Conservation (phyloP, 1,140 invertebrate genomes). For the Platyura marginata region DNA sequence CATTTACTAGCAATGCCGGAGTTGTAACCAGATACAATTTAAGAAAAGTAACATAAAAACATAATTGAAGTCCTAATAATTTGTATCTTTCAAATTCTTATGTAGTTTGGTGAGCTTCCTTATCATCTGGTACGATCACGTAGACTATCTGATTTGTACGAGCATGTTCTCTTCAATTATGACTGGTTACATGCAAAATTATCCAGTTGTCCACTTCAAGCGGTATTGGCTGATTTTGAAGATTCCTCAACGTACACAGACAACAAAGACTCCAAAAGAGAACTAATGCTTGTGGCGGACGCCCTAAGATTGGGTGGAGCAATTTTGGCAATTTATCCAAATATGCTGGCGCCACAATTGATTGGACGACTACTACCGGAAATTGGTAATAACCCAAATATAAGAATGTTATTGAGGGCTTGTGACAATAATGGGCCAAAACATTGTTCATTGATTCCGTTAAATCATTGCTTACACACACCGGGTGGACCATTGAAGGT, state of each 20-base stretch:
- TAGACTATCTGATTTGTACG: conserved; percentile 82
- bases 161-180: conserved; percentile 92
- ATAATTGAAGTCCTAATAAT: not conserved
- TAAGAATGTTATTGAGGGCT: conserved; percentile 70
- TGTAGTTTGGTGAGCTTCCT: conserved; percentile 88
- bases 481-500: conserved; percentile 93
- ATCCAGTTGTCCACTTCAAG: conserved; percentile 84
- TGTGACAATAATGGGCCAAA: conserved; percentile 75
- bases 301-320: conserved; percentile 81
- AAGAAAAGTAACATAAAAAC: conserved; percentile 48
- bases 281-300: conserved; percentile 86
- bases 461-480: conserved; percentile 90
- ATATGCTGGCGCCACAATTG: conserved; percentile 92
- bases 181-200: conserved; percentile 94
- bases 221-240: conserved; percentile 89
- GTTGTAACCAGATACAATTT: conserved; percentile 71
- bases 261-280: conserved; percentile 68
- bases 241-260: conserved; percentile 75
- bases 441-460: conserved; percentile 76
- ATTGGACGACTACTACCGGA: conserved; percentile 84
- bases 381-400: conserved; percentile 56
- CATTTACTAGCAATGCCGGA: conserved; percentile 77
- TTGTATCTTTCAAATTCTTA: conserved; percentile 1
- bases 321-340: conserved; percentile 74
- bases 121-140: conserved; percentile 82